A percentile compares a stretch with the other conserved stretches of the same genome.
phyloP scores from a whole-genome alignment of 2,113 vertebrate genomes.

The Rhinolophus sinicus region DNA sequence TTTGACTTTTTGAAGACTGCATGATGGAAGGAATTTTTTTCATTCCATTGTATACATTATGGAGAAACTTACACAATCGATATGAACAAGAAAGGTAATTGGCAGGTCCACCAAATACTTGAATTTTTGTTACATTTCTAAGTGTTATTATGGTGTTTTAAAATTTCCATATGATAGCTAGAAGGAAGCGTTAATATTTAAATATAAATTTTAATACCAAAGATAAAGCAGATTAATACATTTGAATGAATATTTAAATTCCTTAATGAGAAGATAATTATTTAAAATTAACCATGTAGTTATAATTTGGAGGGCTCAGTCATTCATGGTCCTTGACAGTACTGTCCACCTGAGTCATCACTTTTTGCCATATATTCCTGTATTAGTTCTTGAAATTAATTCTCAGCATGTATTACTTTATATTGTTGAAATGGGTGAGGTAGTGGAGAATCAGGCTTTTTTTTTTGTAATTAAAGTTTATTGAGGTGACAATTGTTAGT shows the following conservation, averaged over 20 bases:
- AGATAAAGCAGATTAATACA: conserved; percentile 40
- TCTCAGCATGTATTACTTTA: background rate
- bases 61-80: background rate
- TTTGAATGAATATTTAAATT: conserved; percentile 59
- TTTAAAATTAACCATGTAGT: conserved; percentile 24
- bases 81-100: background rate
- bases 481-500: no score
- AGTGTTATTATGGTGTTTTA: background rate
- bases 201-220: conserved; percentile 61
- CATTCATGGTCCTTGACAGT: background rate
- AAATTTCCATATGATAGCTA: conserved; percentile 29
- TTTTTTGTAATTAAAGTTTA: no score
- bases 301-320: conserved; percentile 45
- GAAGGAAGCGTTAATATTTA: conserved; percentile 57
- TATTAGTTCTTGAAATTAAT: background rate
- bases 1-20: background rate
- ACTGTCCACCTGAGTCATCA: background rate
- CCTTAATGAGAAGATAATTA: conserved; percentile 23
- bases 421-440: background rate
- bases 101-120: background rate
- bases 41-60: background rate
- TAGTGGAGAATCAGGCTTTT: background rate
- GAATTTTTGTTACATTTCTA: conserved; percentile 1
- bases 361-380: background rate
- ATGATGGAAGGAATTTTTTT: background rate